Evolutionary conservation across 30 jellyfish, hydroid and myxozoan species (phyloP), one percentile per base, ranked within the genome.

Genomic region (Aurelia sp.): DNA sequence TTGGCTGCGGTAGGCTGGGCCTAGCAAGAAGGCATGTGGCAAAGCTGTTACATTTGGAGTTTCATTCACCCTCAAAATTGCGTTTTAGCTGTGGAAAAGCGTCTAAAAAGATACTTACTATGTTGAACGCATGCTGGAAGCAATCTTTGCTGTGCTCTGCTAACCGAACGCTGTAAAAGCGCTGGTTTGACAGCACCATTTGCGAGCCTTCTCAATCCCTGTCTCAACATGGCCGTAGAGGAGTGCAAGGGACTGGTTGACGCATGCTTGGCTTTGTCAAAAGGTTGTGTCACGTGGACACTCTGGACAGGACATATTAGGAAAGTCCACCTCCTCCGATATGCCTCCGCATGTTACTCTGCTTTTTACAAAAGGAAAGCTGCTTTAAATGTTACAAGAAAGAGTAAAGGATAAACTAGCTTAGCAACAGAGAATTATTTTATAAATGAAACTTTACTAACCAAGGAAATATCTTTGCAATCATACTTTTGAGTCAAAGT

Each of bases 161-260:
- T 21, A 13, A 86, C 90, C 82, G 98, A 78, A 73, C 95, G 98
- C 86, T 81, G 92, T 44, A 75, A 55, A 41, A 93, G 85, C 87
- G 98, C 90, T 63, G 97, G 95, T 88, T 88, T 81, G 47, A 89
- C 85, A 76, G 94, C 96, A 67, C 92, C 95, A 48, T 86, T 88
- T 50, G 95, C 90, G 21, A 93, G 89, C 71, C 97, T 68, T 66
- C 98, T 81, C 78, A 93, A 83, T 22, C 97, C 98, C 75, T 88
- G 96, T 80, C 98, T 85, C 82, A 93, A 93, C 98, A 93, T 93
- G 93, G 93, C 93, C 90, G 92, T 47, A 71, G 93, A 84, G 93
- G 85, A 73, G 78, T 61, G 85, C 86, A 65, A 64, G 84, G 83
- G 70, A 58, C 86, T 47, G 19, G 79, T 23, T 75, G 82, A 70